phyloP scores from a whole-genome alignment of 2,113 vertebrate species.

The Embiotoca jacksoni region DNA sequence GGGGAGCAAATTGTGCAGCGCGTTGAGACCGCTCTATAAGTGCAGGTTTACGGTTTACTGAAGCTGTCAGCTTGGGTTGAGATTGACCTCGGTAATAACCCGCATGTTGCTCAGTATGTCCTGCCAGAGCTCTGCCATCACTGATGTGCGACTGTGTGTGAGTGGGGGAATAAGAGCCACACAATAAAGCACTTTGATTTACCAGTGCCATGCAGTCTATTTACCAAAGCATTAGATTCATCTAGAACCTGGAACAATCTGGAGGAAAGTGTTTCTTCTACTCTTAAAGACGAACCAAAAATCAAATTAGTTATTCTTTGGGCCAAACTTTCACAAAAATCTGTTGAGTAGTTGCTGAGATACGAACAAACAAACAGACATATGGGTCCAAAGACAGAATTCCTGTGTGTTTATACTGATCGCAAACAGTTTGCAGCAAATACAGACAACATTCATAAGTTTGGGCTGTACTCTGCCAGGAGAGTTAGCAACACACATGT shows the following conservation, averaged over 20 bases:
- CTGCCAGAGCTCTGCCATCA: neutral
- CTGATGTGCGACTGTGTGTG: neutral
- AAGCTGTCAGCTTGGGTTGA: no score
- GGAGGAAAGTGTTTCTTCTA: neutral
- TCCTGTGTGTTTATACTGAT: neutral
- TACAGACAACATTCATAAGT: constrained; percentile 9
- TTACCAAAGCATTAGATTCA: neutral
- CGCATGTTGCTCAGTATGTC: neutral
- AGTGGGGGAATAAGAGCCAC: no score
- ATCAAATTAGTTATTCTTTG: neutral
- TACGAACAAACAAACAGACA: neutral
- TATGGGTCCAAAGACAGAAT: neutral
- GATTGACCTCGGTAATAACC: neutral
- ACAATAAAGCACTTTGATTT: neutral
- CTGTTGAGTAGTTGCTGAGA: neutral
- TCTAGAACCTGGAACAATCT: neutral
- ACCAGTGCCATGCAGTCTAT: no score
- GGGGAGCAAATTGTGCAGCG: no score
- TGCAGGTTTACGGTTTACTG: no score
- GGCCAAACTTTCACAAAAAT: neutral
- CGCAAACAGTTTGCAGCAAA: neutral
- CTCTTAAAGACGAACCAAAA: neutral
- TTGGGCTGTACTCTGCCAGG: constrained; percentile 19
- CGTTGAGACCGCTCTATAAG: no score
- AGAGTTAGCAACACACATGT: constrained; percentile 30